Base-by-base conservation (phyloP, 2,888 invertebrate genomes). In the Megalurothrips usitatus region DNA sequence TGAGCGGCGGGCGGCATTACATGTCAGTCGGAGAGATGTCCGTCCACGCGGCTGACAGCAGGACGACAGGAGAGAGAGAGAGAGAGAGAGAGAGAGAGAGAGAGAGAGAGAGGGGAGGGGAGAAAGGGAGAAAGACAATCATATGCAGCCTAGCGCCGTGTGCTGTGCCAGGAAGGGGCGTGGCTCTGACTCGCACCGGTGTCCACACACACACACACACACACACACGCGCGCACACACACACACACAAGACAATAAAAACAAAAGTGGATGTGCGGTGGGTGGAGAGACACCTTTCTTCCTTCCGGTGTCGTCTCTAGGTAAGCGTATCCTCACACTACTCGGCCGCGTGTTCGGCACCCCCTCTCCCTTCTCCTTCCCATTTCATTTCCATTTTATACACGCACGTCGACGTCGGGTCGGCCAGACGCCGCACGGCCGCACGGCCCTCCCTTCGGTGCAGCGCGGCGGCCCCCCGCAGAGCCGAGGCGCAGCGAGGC, bases 121-220 rank as follows among this genome's bases (percentile, higher is more conserved):
- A 80, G 79, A 80, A 26, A 68, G 80, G 78, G 79, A 75, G 49
- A 81, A 49, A 28, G 79, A 52, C 14, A 52, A 17, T 4, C 14
- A 52, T 1, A 52, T 12, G 52, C 52, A 9, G 49, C n/a, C n/a
- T n/a, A n/a, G n/a, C n/a, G n/a, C n/a, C n/a, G n/a, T n/a, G n/a
- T n/a, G n/a, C 4, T 14, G 52, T 52, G 52, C 52, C 52, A 52
- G 52, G 52, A 52, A 52, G 17, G 52, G 52, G 52, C 52, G 52
- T 17, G 52, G 52, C 52, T n/a, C n/a, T n/a, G n/a, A 52, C 17
- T 8, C 52, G 12, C 12, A 52, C 17, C 52, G 52, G 2, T 52
- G 52, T 52, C 12, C 9, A 52, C 52, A 52, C 52, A 52, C 52
- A 52, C 52, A 52, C 52, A 52, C 52, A 52, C 52, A 14, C 49